A percentile compares a stretch with the other conserved stretches of the same genome.
Evolutionary conservation across 2,113 vertebrate genomes (phyloP).

Genomic region (Lasiurus borealis): DNA sequence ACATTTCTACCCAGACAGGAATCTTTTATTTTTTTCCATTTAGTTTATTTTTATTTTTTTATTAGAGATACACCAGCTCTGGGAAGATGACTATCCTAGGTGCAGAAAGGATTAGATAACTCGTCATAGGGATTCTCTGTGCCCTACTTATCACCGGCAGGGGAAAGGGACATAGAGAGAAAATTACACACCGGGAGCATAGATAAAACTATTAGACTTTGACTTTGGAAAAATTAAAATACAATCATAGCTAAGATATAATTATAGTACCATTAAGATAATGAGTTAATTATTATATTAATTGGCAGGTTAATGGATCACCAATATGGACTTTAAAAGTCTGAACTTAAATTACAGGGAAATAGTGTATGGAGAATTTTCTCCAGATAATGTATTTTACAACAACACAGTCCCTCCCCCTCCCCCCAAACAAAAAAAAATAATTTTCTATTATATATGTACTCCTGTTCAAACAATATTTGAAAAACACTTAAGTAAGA

Average conservation of each 20-base stretch:
- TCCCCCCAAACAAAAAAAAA: not conserved
- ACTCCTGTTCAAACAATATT: not conserved
- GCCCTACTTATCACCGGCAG: constrained; percentile 36
- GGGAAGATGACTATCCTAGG: not conserved
- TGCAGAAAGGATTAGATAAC: not conserved
- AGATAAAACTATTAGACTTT: constrained; percentile 72
- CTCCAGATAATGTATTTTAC: constrained; percentile 10
- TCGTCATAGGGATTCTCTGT: not conserved
- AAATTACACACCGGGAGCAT: constrained; percentile 59
- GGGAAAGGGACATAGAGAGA: constrained; percentile 55
- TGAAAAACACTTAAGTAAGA: not conserved
- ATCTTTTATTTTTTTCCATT: too few species aligned
- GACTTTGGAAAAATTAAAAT: constrained; percentile 71
- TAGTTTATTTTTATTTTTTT: not conserved
- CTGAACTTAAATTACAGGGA: constrained; percentile 59
- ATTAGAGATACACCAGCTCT: not conserved
- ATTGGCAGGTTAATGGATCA: constrained; percentile 77
- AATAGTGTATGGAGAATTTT: constrained; percentile 42
- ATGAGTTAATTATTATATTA: constrained; percentile 81
- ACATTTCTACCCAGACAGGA: not conserved
- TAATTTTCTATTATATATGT: constrained; percentile 10
- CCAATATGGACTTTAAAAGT: constrained; percentile 61
- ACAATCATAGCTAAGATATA: constrained; percentile 72
- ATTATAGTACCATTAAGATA: constrained; percentile 76
- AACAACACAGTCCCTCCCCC: not conserved